Percentiles rank a stretch among this genome's conserved stretches.
phyloP scores from a whole-genome alignment of 2,113 vertebrate genomes.

The Macquaria ambigua region DNA sequence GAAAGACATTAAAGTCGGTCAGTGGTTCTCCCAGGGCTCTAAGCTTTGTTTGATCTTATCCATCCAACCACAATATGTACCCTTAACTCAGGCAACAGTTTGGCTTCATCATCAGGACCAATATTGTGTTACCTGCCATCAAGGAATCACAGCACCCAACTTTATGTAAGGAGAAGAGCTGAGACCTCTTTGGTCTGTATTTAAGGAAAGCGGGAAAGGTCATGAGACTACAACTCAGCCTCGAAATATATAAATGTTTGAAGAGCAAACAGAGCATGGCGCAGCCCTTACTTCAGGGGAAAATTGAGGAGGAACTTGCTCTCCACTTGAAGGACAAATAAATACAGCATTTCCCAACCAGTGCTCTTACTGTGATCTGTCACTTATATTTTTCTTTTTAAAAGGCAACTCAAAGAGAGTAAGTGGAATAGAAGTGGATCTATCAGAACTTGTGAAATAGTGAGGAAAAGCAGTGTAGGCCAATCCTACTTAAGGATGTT shows the following conservation, averaged over 20 bases:
- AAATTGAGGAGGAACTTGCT: neutral
- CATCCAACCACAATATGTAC: slow-evolving; percentile 21
- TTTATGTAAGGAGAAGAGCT: neutral
- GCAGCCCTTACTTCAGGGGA: neutral
- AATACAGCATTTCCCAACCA: neutral
- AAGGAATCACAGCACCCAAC: slow-evolving; percentile 6
- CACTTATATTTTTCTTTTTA: neutral
- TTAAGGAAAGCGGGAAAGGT: slow-evolving; percentile 36
- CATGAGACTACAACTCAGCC: slow-evolving; percentile 22
- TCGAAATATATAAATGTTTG: slow-evolving; percentile 44
- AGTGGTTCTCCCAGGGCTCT: slow-evolving; percentile 24
- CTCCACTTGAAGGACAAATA: slow-evolving; percentile 29
- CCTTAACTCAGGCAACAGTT: slow-evolving; percentile 16
- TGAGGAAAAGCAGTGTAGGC: neutral
- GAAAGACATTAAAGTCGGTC: slow-evolving; percentile 39
- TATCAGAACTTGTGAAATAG: neutral
- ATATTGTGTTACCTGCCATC: slow-evolving; percentile 30
- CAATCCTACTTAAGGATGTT: neutral
- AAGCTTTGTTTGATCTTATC: slow-evolving; percentile 36
- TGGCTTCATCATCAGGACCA: slow-evolving; percentile 31
- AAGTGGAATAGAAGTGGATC: slow-evolving; percentile 7
- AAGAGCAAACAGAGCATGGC: slow-evolving; percentile 30
- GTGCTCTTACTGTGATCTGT: neutral
- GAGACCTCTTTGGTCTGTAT: slow-evolving; percentile 19
- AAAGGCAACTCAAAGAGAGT: neutral